Evolutionary conservation across 2,888 invertebrate species (phyloP).

Genomic region (Agrilus biguttatus): DNA sequence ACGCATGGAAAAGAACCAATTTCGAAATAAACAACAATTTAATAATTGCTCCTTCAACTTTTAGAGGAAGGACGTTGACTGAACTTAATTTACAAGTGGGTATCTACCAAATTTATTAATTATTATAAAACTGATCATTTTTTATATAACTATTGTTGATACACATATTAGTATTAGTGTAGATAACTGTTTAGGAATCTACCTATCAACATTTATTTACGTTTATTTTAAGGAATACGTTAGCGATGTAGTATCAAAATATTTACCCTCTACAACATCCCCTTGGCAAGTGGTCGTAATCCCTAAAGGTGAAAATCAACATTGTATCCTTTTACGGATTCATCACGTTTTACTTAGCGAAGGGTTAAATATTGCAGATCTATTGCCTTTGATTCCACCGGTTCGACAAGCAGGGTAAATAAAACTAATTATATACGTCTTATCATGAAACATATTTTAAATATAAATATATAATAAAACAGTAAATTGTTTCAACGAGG

Average conservation of each 20-base stretch:
- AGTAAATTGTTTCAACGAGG: no score
- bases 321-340: constrained; percentile 55
- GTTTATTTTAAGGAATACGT: constrained; percentile 49
- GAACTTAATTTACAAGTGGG: constrained; percentile 60
- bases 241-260: constrained; percentile 64
- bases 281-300: constrained; percentile 74
- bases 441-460: no score
- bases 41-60: constrained; percentile 44
- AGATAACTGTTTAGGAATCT: no score
- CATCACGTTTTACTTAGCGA: constrained; percentile 65
- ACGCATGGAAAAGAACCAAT: constrained; percentile 51
- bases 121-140: background rate
- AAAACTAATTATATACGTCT: no score
- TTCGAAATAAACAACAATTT: constrained; percentile 59
- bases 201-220: background rate
- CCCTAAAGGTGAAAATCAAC: constrained; percentile 43
- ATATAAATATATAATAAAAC: no score
- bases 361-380: constrained; percentile 59
- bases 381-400: constrained; percentile 45
- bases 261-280: constrained; percentile 53
- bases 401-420: constrained; percentile 21
- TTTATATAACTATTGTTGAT: no score
- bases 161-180: no score
- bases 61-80: constrained; percentile 53
- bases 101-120: background rate